Evolutionary conservation across 2,113 vertebrate genomes (phyloP).

Genomic region (Alosa alosa): DNA sequence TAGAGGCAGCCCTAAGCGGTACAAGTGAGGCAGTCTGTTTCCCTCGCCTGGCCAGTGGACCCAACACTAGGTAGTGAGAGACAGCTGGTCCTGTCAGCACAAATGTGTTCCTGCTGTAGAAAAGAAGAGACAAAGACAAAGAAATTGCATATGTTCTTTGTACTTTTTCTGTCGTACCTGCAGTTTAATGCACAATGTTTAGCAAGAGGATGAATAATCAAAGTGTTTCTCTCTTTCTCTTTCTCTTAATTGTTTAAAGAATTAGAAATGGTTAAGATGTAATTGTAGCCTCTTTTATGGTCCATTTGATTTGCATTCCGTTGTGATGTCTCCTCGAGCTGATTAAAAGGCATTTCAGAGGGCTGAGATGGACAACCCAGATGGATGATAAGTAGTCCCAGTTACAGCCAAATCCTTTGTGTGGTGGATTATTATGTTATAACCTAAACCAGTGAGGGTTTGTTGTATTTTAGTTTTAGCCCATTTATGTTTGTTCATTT

Average conservation of each 20-base stretch:
- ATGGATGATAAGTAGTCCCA: no score
- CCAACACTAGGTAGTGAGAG: neutral
- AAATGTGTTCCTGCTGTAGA: neutral
- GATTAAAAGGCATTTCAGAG: no score
- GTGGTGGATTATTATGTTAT: neutral
- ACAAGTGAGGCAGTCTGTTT: neutral
- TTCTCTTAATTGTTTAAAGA: neutral
- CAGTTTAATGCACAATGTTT: neutral
- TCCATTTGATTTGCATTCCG: neutral
- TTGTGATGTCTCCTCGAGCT: neutral
- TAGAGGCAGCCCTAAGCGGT: neutral
- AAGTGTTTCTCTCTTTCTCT: neutral
- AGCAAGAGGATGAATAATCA: neutral
- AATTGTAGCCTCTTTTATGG: neutral
- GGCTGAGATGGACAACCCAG: no score
- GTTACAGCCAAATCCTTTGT: neutral
- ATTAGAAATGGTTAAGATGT: neutral
- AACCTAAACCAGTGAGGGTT: neutral
- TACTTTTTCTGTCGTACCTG: neutral
- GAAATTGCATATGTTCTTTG: neutral
- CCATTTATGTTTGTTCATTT: neutral
- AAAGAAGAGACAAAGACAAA: neutral
- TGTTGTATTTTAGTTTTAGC: neutral
- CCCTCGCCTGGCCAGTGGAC: conserved; percentile 9
- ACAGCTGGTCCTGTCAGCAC: neutral